A percentile compares a stretch with the other conserved stretches of the same genome.
These are phyloP conservation scores for Pipistrellus kuhlii DNA, from an alignment of 2,797 vertebrate genomes.

Conservation along the genomic window DNA sequence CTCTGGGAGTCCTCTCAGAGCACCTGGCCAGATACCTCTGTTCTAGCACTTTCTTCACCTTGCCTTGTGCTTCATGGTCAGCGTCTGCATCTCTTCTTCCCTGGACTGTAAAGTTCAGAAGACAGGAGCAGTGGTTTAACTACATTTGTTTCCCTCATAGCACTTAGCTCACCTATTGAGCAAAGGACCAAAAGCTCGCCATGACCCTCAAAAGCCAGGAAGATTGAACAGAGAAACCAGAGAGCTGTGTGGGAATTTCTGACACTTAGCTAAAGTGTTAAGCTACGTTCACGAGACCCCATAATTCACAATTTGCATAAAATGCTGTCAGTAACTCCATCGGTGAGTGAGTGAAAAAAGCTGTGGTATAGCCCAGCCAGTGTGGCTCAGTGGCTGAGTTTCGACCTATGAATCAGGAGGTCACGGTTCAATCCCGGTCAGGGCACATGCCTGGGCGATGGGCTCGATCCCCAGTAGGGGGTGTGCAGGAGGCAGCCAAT, in stretches of 20 bases:
- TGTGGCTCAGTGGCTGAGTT: no score
- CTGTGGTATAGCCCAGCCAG: no score
- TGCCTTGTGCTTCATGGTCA: not conserved
- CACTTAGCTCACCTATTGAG: not conserved
- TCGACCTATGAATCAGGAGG: no score
- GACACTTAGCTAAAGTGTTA: not conserved
- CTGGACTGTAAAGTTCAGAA: not conserved
- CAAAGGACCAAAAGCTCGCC: not conserved
- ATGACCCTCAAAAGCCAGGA: not conserved
- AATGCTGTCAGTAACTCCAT: not conserved
- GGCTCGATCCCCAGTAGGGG: no score
- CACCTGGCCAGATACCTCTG: no score
- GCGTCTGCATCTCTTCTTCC: not conserved
- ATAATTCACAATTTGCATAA: not conserved
- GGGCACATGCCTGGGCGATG: no score
- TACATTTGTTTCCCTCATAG: not conserved
- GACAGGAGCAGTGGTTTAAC: not conserved
- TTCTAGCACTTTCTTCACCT: not conserved
- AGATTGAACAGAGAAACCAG: not conserved
- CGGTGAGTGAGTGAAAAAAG: no score
- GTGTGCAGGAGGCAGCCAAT: no score
- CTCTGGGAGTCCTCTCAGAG: rapidly evolving
- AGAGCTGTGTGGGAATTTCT: not conserved
- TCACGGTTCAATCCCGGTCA: no score
- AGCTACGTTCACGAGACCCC: not conserved